Percentiles rank a stretch among this genome's conserved stretches.
These are phyloP conservation scores for Champsocephalus gunnari DNA, from an alignment of 2,797 vertebrate genomes.

Conservation along the genomic window DNA sequence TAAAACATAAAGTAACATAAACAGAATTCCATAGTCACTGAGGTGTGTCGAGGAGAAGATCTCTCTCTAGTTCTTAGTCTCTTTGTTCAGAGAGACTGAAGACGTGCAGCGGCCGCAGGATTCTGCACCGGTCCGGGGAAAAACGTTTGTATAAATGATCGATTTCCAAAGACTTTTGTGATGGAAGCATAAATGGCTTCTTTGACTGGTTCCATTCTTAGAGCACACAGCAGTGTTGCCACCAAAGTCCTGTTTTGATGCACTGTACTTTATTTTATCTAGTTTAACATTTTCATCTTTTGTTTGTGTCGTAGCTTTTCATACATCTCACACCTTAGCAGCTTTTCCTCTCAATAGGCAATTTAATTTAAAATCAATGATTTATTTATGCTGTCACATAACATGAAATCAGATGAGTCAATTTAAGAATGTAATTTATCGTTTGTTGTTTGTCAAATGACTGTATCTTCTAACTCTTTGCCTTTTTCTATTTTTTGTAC, in stretches of 20 bases:
- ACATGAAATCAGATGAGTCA: constrained; percentile 76
- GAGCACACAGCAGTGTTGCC: constrained; percentile 53
- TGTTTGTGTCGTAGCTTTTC: constrained; percentile 57
- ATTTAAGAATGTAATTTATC: constrained; percentile 86
- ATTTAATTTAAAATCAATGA: constrained; percentile 86
- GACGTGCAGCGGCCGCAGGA: constrained; percentile 17
- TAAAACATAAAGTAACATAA: constrained; percentile 16
- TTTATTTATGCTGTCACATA: constrained; percentile 89
- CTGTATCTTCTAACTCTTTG: constrained; percentile 63
- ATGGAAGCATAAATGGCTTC: constrained; percentile 25
- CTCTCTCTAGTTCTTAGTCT: too few species aligned
- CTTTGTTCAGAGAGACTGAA: constrained; percentile 7
- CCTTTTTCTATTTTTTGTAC: constrained; percentile 62
- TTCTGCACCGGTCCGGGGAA: neutral
- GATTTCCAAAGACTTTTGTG: constrained; percentile 53
- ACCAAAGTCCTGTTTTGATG: constrained; percentile 78
- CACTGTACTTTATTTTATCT: constrained; percentile 81
- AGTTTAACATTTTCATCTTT: constrained; percentile 50
- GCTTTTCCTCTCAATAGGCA: constrained; percentile 69
- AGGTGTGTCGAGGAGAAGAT: too few species aligned
- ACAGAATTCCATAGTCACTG: neutral
- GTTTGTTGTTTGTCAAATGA: constrained; percentile 68
- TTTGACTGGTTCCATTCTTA: constrained; percentile 28
- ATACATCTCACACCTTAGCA: constrained; percentile 63
- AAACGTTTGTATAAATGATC: constrained; percentile 16